phyloP scores from a whole-genome alignment of 64 coral and sea anemone genomes.

The Anthopleura sola region DNA sequence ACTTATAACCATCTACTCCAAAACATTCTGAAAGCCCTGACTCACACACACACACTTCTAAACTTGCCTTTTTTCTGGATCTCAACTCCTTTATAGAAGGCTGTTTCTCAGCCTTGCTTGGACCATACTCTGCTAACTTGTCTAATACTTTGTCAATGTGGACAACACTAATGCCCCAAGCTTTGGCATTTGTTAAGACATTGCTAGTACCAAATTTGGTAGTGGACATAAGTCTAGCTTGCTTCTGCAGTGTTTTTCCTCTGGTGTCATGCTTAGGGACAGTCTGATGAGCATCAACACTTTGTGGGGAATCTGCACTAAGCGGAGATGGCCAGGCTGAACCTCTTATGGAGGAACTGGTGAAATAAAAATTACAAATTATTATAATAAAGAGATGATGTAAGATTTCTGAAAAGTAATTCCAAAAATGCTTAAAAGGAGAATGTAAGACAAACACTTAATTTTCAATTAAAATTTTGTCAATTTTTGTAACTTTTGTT shows the following conservation, averaged over 20 bases:
- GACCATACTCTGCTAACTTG: slow-evolving; percentile 48
- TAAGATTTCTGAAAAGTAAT: too few species aligned
- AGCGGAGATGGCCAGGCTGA: slow-evolving; percentile 27
- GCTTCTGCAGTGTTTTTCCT: slow-evolving; percentile 66
- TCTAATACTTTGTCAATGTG: slow-evolving; percentile 63
- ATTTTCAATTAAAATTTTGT: too few species aligned
- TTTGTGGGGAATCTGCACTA: slow-evolving; percentile 79
- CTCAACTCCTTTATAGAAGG: slow-evolving; percentile 20
- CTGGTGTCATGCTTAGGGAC: slow-evolving; percentile 56
- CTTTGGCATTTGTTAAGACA: slow-evolving; percentile 76
- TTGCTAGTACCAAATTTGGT: slow-evolving; percentile 71
- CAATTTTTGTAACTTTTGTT: too few species aligned
- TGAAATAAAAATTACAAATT: not conserved
- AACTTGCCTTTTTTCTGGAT: slow-evolving; percentile 5
- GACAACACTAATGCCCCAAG: slow-evolving; percentile 67
- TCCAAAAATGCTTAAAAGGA: too few species aligned
- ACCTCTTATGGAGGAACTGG: slow-evolving; percentile 48
- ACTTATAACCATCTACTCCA: too few species aligned
- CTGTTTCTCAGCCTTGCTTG: slow-evolving; percentile 21
- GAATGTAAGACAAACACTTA: too few species aligned
- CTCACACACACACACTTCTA: too few species aligned
- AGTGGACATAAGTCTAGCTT: slow-evolving; percentile 43
- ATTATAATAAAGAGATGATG: too few species aligned
- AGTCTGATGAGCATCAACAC: slow-evolving; percentile 29
- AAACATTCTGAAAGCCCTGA: too few species aligned